Evolutionary conservation across 2,797 vertebrate genomes (phyloP).

Genomic region (Anguilla anguilla): DNA sequence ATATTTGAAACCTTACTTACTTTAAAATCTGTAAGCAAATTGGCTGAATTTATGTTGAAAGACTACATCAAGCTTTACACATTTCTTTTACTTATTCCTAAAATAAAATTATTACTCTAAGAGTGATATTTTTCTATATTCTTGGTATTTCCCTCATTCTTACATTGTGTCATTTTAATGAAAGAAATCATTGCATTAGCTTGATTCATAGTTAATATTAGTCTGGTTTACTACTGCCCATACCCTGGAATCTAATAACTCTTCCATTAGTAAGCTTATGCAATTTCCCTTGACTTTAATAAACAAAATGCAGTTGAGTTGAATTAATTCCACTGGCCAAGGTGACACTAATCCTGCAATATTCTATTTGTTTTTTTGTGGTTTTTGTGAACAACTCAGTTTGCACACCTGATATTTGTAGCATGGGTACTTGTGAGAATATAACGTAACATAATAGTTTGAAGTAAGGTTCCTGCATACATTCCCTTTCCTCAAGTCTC

Average conservation of each 20-base stretch:
- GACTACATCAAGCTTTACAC: neutral
- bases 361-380: neutral
- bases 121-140: neutral
- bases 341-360: neutral
- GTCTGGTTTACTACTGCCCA: neutral
- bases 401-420: neutral
- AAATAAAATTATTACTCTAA: neutral
- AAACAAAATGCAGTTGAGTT: neutral
- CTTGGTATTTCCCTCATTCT: constrained; percentile 1
- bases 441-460: neutral
- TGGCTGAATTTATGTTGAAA: neutral
- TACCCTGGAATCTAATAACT: neutral
- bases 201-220: neutral
- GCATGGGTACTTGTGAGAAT: neutral
- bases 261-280: neutral
- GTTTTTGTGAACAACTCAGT: neutral
- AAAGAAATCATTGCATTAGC: neutral
- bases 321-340: neutral
- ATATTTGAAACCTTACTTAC: neutral
- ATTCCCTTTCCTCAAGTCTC: neutral
- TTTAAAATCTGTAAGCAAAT: neutral
- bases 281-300: neutral
- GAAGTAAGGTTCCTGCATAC: neutral
- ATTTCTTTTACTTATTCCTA: neutral
- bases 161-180: neutral